phyloP scores from a whole-genome alignment of 1,140 invertebrate species.

The Cherax quadricarinatus region DNA sequence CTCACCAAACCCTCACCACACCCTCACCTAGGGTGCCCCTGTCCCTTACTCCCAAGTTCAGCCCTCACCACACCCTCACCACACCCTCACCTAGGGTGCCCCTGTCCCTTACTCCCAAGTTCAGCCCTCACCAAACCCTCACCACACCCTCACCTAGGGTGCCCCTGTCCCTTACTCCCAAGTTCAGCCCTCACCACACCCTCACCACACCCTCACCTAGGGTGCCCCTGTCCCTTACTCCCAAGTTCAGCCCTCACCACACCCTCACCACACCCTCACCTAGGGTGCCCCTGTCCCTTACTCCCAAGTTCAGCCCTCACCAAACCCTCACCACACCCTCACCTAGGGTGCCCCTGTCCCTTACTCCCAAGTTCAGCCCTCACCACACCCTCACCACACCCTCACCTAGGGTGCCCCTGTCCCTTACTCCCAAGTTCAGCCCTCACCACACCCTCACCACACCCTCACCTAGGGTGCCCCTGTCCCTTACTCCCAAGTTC shows the following conservation, averaged over 20 bases:
- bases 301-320: background rate
- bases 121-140: too few species aligned
- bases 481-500: background rate
- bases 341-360: background rate
- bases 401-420: background rate
- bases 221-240: background rate
- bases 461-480: too few species aligned
- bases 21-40: background rate
- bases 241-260: background rate
- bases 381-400: too few species aligned
- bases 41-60: background rate
- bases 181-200: background rate
- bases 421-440: background rate
- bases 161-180: background rate
- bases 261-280: too few species aligned
- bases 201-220: too few species aligned
- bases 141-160: too few species aligned
- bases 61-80: too few species aligned
- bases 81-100: too few species aligned
- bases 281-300: background rate
- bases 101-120: background rate
- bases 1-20: too few species aligned
- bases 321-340: too few species aligned
- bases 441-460: too few species aligned
- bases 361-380: background rate